A percentile compares a stretch with the other conserved stretches of the same genome.
phyloP scores from a whole-genome alignment of 2,888 invertebrate genomes.

The Lasiommata megera region DNA sequence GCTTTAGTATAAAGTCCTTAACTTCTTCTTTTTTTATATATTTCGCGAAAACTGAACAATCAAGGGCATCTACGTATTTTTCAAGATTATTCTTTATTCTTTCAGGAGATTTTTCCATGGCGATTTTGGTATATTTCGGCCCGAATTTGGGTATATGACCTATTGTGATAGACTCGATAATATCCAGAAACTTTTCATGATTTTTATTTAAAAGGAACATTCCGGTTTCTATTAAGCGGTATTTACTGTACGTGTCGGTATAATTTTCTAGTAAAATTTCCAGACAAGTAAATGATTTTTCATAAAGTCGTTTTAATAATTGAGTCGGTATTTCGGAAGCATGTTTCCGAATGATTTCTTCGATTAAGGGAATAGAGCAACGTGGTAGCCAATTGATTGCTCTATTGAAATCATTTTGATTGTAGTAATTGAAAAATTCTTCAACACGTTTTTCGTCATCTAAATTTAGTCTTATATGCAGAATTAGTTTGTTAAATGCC shows the following conservation, averaged over 20 bases:
- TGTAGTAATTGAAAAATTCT: constrained; percentile 52
- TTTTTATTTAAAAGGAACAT: constrained; percentile 47
- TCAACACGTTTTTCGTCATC: constrained; percentile 54
- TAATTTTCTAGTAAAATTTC: constrained; percentile 12
- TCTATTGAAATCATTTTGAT: constrained; percentile 37
- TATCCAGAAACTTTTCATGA: constrained; percentile 45
- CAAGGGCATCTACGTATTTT: constrained; percentile 41
- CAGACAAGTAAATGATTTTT: constrained; percentile 4
- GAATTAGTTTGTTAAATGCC: constrained; percentile 53
- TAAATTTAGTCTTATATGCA: constrained; percentile 53
- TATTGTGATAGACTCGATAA: constrained; percentile 35
- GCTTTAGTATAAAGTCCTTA: constrained; percentile 47
- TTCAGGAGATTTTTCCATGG: constrained; percentile 50
- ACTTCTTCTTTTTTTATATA: constrained; percentile 48
- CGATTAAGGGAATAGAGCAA: constrained; percentile 54
- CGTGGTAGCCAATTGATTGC: constrained; percentile 59
- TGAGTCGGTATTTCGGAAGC: constrained; percentile 12
- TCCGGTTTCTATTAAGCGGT: constrained; percentile 33
- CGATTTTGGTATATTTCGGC: constrained; percentile 43
- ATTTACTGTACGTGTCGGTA: constrained; percentile 35
- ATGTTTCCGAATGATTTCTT: constrained; percentile 42
- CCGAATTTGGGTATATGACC: constrained; percentile 37
- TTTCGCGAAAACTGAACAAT: constrained; percentile 54
- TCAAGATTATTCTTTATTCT: constrained; percentile 50
- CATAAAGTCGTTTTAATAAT: constrained; percentile 5